Evolutionary conservation across 2,888 invertebrate species (phyloP).

Genomic region (Lypha dubia): DNA sequence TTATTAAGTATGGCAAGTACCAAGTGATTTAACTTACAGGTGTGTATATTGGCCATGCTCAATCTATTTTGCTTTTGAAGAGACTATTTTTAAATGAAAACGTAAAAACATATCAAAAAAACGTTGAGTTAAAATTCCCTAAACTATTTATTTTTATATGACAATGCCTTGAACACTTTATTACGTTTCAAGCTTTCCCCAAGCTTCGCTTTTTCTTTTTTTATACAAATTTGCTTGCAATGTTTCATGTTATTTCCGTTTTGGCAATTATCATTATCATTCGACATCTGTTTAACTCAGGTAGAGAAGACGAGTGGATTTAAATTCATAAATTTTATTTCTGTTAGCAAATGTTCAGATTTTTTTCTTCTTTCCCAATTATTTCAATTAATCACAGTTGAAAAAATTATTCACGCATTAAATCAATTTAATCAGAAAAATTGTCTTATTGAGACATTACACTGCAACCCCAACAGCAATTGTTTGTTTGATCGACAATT

Average conservation of each 20-base stretch:
- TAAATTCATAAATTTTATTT: slow-evolving; percentile 18
- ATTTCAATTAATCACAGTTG: slow-evolving; percentile 53
- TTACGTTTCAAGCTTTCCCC: neutral
- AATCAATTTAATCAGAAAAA: slow-evolving; percentile 60
- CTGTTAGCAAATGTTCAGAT: neutral
- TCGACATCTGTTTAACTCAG: slow-evolving; percentile 44
- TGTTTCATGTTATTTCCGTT: slow-evolving; percentile 53
- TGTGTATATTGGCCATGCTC: no score
- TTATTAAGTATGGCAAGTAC: no score
- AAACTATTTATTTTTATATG: no score
- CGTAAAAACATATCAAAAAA: no score
- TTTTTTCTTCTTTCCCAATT: slow-evolving; percentile 9
- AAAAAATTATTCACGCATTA: slow-evolving; percentile 60
- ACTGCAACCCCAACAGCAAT: slow-evolving; percentile 12
- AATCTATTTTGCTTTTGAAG: no score
- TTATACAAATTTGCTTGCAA: neutral
- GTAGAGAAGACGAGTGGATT: slow-evolving; percentile 3
- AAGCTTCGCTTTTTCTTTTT: neutral
- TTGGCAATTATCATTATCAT: slow-evolving; percentile 48
- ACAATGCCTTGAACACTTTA: no score
- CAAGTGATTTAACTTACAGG: no score
- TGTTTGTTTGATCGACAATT: slow-evolving; percentile 12
- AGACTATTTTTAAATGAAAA: no score
- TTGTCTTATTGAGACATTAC: slow-evolving; percentile 5
- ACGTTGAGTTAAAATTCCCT: no score